These are phyloP conservation scores for Phyllotis vaccarum DNA, from an alignment of 2,797 vertebrate genomes.

Conservation along the genomic window DNA sequence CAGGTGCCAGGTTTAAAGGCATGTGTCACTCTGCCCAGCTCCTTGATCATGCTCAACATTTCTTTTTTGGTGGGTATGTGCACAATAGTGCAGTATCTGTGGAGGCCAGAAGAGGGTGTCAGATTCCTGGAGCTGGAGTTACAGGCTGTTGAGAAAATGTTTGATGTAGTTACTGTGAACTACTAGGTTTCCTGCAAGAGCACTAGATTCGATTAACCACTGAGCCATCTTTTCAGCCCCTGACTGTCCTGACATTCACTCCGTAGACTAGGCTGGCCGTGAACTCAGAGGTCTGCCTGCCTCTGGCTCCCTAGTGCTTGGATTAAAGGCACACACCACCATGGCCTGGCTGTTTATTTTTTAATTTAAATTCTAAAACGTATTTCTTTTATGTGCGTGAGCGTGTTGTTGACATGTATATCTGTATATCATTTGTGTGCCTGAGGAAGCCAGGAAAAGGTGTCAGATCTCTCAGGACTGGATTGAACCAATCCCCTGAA, in stretches of 20 bases:
- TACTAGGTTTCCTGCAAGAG: not conserved
- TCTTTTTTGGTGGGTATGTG: not conserved
- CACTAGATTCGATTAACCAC: not conserved
- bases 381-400: too few relatives aligned
- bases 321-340: too few relatives aligned
- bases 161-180: not conserved
- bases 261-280: too few relatives aligned
- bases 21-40: not conserved
- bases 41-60: not conserved
- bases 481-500: not conserved
- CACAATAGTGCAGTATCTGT: not conserved
- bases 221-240: too few relatives aligned
- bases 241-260: too few relatives aligned
- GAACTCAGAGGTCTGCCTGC: too few relatives aligned
- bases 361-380: too few relatives aligned
- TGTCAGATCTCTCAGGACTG: not conserved
- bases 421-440: too few relatives aligned
- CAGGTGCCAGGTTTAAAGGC: not conserved
- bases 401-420: too few relatives aligned
- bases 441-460: not conserved
- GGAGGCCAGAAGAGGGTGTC: not conserved
- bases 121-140: not conserved
- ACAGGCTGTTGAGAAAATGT: too few relatives aligned
- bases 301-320: too few relatives aligned
- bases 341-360: too few relatives aligned